A percentile compares a stretch with the other conserved stretches of the same genome.
phyloP scores from a whole-genome alignment of 2,888 invertebrate genomes.

The Anoplius nigerrimus region DNA sequence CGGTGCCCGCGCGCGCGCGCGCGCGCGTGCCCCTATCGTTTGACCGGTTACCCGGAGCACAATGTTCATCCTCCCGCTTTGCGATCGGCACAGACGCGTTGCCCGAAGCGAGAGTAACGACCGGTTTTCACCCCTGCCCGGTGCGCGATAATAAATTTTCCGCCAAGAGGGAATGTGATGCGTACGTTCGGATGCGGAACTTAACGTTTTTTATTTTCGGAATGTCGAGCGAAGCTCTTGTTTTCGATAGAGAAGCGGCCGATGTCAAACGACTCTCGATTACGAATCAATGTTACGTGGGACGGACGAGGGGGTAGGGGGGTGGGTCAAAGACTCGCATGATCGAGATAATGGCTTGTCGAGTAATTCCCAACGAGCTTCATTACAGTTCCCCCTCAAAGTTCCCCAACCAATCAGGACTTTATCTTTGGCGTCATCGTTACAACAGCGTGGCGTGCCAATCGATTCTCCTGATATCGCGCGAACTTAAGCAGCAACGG shows the following conservation, averaged over 20 bases:
- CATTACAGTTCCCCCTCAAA: constrained; percentile 66
- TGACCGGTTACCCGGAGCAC: too few relatives aligned
- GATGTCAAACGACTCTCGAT: background rate
- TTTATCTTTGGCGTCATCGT: constrained; percentile 69
- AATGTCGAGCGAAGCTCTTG: too few relatives aligned
- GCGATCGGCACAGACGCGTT: too few relatives aligned
- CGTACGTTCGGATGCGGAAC: too few relatives aligned
- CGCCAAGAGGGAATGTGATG: too few relatives aligned
- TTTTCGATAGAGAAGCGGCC: background rate
- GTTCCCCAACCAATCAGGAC: constrained; percentile 68
- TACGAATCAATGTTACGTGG: background rate
- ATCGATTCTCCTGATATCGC: constrained; percentile 55
- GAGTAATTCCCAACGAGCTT: constrained; percentile 62
- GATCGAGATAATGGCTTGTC: constrained; percentile 63
- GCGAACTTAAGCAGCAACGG: constrained; percentile 53
- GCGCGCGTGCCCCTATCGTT: too few relatives aligned
- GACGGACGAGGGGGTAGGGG: background rate
- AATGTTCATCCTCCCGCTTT: too few relatives aligned
- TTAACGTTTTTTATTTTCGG: too few relatives aligned
- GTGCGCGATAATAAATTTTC: too few relatives aligned
- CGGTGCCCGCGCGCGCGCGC: too few relatives aligned
- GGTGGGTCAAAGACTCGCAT: constrained; percentile 52
- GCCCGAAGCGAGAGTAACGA: too few relatives aligned
- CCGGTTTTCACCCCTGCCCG: too few relatives aligned
- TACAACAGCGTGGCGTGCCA: constrained; percentile 47